These are phyloP conservation scores for Grapholita molesta DNA, from an alignment of 1,140 invertebrate genomes.

Conservation along the genomic window DNA sequence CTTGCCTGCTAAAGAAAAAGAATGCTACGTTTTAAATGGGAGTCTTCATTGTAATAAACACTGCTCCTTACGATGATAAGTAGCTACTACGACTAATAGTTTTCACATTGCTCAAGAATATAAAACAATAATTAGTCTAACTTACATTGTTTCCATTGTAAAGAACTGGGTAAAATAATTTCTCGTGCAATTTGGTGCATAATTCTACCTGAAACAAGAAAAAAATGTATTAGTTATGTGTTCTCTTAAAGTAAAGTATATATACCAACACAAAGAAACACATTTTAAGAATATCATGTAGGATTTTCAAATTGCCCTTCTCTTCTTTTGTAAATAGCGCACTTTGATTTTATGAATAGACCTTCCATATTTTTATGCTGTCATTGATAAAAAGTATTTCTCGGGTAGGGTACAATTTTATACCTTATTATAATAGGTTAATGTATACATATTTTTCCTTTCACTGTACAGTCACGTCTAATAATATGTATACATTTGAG, in stretches of 20 bases:
- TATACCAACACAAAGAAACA: background rate
- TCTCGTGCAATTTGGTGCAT: constrained; percentile 74
- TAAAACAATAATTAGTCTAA: constrained; percentile 33
- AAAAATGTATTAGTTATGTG: constrained; percentile 70
- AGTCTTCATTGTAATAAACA: no score
- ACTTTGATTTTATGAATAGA: background rate
- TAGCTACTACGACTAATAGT: no score
- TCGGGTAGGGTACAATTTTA: no score
- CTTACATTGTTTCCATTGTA: constrained; percentile 64
- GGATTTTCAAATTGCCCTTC: background rate
- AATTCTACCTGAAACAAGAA: constrained; percentile 77
- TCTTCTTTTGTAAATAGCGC: background rate
- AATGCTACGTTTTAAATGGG: no score
- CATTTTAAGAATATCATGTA: background rate
- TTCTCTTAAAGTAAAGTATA: background rate
- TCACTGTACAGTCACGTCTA: no score
- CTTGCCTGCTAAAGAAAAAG: no score
- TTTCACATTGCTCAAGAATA: background rate
- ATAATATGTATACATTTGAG: no score
- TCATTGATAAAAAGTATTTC: background rate
- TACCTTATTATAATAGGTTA: no score
- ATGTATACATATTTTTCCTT: no score
- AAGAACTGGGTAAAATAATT: constrained; percentile 56
- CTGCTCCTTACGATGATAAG: no score
- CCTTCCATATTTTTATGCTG: background rate